phyloP scores from a whole-genome alignment of 2,888 invertebrate genomes.

The Ophioninae sp. region DNA sequence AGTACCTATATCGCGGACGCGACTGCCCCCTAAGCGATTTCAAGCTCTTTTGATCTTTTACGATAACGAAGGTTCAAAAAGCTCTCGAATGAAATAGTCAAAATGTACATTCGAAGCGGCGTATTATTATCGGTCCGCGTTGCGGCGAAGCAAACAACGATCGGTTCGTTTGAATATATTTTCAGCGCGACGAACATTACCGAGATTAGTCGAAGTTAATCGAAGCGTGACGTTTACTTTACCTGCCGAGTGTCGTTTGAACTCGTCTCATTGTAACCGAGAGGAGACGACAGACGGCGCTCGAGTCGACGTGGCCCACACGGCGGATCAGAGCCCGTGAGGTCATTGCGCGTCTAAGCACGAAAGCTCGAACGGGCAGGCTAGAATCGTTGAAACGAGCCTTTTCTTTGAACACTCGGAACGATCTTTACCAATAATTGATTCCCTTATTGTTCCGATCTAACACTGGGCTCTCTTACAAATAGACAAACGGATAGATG shows the following conservation, averaged over 20 bases:
- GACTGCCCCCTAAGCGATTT: neutral
- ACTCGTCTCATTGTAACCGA: neutral
- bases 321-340: constrained; percentile 5
- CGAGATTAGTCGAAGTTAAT: constrained; percentile 1
- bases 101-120: neutral
- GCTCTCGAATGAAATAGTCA: neutral
- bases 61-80: neutral
- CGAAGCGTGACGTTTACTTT: neutral
- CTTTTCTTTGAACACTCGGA: neutral
- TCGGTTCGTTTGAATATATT: neutral
- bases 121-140: neutral
- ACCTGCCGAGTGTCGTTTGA: constrained; percentile 4
- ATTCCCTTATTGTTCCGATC: neutral
- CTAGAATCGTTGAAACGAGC: neutral
- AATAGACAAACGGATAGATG: neutral
- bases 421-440: neutral
- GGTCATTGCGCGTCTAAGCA: neutral
- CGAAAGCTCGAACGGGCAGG: neutral
- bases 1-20: neutral
- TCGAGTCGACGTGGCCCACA: constrained; percentile 13
- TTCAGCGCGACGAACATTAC: neutral
- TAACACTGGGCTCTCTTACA: neutral
- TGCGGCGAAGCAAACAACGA: neutral
- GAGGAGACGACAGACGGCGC: neutral
- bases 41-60: neutral